phyloP scores from a whole-genome alignment of 2,113 vertebrate genomes.

The Pica pica region DNA sequence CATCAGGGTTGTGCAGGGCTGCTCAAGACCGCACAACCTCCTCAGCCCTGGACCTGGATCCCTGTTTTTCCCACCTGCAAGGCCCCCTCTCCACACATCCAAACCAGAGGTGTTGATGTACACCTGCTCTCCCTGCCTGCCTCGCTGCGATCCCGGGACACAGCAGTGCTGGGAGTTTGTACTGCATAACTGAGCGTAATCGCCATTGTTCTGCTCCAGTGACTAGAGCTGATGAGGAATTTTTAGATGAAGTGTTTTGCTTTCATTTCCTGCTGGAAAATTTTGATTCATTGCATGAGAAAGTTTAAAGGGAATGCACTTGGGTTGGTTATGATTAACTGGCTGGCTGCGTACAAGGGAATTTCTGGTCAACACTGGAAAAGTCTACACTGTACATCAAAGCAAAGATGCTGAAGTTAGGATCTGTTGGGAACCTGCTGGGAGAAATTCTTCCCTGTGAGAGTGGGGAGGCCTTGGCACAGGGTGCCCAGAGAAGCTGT shows the following conservation, averaged over 20 bases:
- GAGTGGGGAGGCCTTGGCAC: background rate
- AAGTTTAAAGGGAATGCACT: background rate
- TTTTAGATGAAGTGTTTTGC: slow-evolving; percentile 4
- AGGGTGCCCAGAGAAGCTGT: background rate
- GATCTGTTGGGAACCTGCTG: background rate
- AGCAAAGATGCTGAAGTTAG: background rate
- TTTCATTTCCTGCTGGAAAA: slow-evolving; percentile 24
- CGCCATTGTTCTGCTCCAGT: background rate
- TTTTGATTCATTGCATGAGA: background rate
- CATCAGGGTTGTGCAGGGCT: background rate
- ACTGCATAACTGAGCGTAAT: background rate
- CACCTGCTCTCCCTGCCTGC: background rate
- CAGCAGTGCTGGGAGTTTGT: background rate
- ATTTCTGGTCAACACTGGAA: background rate
- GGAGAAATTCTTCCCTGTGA: background rate
- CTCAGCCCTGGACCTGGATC: background rate
- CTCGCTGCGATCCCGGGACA: background rate
- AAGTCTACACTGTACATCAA: background rate
- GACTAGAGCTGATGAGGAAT: background rate
- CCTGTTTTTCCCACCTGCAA: background rate
- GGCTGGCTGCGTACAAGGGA: rapidly evolving
- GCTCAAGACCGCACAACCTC: background rate
- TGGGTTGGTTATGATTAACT: rapidly evolving
- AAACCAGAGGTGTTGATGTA: rapidly evolving
- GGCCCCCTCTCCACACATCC: background rate